phyloP scores from a whole-genome alignment of 2,797 vertebrate genomes.

The Strix occidentalis region DNA sequence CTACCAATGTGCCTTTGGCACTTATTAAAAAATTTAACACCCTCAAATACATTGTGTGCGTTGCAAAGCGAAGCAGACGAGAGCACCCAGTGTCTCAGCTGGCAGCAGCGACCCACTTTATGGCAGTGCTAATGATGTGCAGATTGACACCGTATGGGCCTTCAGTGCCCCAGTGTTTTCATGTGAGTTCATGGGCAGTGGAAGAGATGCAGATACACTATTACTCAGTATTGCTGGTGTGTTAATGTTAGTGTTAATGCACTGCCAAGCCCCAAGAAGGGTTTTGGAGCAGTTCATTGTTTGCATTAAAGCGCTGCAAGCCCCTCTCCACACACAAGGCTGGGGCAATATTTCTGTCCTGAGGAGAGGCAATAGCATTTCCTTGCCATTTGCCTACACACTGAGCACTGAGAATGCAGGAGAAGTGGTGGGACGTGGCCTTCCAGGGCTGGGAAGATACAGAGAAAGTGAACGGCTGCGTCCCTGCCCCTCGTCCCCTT shows the following conservation, averaged over 20 bases:
- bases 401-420: background rate
- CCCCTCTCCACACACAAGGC: background rate
- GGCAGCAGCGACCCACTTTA: background rate
- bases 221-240: background rate
- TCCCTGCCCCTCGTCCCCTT: background rate
- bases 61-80: background rate
- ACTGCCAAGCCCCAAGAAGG: background rate
- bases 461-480: accelerated
- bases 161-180: accelerated
- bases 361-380: background rate
- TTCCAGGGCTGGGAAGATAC: too few relatives aligned
- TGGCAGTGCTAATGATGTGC: background rate
- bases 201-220: background rate
- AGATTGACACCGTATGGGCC: background rate
- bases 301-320: background rate
- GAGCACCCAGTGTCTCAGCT: background rate
- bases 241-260: background rate
- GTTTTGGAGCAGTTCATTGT: background rate
- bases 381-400: background rate
- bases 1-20: background rate
- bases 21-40: background rate
- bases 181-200: background rate
- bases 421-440: background rate
- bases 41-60: background rate
- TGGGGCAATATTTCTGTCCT: background rate